A percentile compares a stretch with the other conserved stretches of the same genome.
Conservation (phyloP, 2,113 vertebrate species). For the Cebus imitator region DNA sequence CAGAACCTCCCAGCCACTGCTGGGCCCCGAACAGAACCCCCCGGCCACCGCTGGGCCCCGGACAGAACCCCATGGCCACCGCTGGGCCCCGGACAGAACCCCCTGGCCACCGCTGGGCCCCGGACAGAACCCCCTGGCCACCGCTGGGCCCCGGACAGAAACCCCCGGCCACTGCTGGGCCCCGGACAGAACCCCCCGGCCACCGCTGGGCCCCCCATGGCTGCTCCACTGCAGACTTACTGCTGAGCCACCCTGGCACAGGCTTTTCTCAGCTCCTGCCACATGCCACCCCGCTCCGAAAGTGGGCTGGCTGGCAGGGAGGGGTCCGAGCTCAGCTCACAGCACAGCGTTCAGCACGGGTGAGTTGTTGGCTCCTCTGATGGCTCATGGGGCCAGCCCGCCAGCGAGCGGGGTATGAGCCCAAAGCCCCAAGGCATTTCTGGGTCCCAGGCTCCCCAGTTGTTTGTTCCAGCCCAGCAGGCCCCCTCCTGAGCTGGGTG, state of each 20-base stretch:
- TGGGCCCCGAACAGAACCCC: too few relatives aligned
- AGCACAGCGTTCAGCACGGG: too few relatives aligned
- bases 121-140: too few relatives aligned
- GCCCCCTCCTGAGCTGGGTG: neutral
- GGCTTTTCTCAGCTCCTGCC: neutral
- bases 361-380: neutral
- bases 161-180: too few relatives aligned
- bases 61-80: too few relatives aligned
- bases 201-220: too few relatives aligned
- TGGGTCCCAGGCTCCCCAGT: too few relatives aligned
- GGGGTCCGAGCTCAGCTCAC: too few relatives aligned
- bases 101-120: neutral
- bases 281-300: neutral
- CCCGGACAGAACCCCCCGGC: neutral
- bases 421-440: neutral
- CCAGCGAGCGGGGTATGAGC: neutral
- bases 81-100: neutral
- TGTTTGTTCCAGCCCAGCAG: neutral
- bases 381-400: rapidly evolving
- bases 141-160: too few relatives aligned
- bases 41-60: neutral
- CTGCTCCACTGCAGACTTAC: too few relatives aligned
- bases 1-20: neutral
- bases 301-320: rapidly evolving
- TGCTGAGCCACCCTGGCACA: rapidly evolving